Evolutionary conservation across 2,797 vertebrate genomes (phyloP).

Genomic region (Anas georgica): DNA sequence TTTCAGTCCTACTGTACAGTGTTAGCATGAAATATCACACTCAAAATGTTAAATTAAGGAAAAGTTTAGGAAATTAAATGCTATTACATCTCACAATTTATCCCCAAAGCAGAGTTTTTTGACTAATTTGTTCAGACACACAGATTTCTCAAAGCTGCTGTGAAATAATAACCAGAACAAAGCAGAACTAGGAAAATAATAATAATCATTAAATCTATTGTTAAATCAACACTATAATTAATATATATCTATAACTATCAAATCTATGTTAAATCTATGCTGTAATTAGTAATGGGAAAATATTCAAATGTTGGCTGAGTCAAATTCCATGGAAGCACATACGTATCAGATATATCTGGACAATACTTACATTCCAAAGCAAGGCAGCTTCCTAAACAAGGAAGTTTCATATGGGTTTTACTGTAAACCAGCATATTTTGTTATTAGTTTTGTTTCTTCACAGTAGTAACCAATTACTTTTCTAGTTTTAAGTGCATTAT

Average conservation of each 20-base stretch:
- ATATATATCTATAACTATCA: not conserved
- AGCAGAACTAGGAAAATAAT: not conserved
- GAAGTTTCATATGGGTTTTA: not conserved
- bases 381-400: not conserved
- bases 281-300: not conserved
- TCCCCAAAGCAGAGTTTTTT: not conserved
- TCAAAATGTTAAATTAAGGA: not conserved
- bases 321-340: not conserved
- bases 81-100: not conserved
- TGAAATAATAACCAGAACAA: not conserved
- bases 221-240: too few species aligned
- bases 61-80: not conserved
- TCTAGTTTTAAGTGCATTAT: not conserved
- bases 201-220: not conserved
- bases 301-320: not conserved
- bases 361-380: not conserved
- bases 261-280: not conserved
- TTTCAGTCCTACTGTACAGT: not conserved
- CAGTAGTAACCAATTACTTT: not conserved
- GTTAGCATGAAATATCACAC: not conserved
- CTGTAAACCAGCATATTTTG: not conserved
- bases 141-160: not conserved
- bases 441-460: not conserved
- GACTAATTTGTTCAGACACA: not conserved
- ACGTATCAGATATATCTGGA: not conserved